Percentiles rank a stretch among this genome's conserved stretches.
Evolutionary conservation across 1,140 invertebrate genomes (phyloP).

Genomic region (Dysdera silvatica): DNA sequence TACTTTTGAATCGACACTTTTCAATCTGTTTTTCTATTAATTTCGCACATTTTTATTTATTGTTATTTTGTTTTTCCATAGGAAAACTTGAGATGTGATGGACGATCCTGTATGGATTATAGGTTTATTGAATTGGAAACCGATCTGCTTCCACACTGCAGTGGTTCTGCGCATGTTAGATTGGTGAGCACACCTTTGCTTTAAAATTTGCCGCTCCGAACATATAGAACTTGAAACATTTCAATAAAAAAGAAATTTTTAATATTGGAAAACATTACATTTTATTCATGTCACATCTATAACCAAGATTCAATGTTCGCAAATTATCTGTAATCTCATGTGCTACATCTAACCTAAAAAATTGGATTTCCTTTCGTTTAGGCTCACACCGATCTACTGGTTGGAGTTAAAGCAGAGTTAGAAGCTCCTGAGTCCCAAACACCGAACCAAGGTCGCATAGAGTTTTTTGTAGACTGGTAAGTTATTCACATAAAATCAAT

Average conservation of each 20-base stretch:
- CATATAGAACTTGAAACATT: neutral
- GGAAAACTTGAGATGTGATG: constrained; percentile 82
- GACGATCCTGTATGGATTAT: constrained; percentile 73
- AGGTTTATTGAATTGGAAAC: constrained; percentile 83
- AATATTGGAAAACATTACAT: no score
- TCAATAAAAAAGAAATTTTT: neutral
- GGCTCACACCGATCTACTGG: constrained; percentile 84
- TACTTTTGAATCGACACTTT: no score
- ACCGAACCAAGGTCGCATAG: constrained; percentile 72
- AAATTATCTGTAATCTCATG: neutral
- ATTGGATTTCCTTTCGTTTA: neutral
- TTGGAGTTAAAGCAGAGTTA: constrained; percentile 86
- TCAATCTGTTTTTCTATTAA: no score
- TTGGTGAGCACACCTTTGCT: constrained; percentile 45
- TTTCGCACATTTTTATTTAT: no score
- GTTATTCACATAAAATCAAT: neutral
- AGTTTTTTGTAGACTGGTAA: constrained; percentile 93
- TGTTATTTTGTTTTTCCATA: constrained; percentile 46
- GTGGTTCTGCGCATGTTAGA: constrained; percentile 76
- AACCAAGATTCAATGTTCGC: no score
- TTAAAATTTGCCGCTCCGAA: neutral
- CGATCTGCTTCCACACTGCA: constrained; percentile 76
- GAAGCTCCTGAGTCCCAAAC: constrained; percentile 64
- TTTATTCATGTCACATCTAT: no score
- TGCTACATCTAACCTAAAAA: neutral